These are phyloP conservation scores for Drosophila austrosaltans DNA, from an alignment of 2,888 invertebrate species.

Conservation along the genomic window DNA sequence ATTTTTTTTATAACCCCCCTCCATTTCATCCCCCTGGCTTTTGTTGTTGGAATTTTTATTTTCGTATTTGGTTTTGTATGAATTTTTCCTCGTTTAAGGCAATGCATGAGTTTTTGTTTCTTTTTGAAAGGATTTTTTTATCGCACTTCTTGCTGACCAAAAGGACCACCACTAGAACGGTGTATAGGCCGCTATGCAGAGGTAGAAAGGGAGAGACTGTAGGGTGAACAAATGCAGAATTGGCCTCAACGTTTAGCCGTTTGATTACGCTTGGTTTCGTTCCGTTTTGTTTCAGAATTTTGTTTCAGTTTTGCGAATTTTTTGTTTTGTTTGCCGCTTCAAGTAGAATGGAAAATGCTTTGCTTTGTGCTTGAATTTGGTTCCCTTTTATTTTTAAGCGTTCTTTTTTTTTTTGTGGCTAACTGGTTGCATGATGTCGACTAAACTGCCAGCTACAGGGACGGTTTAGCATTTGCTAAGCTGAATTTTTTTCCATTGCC, in stretches of 20 bases:
- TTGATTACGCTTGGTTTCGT: slow-evolving; percentile 28
- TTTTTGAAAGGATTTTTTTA: slow-evolving; percentile 19
- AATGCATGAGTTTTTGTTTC: slow-evolving; percentile 8
- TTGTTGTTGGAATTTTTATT: background rate
- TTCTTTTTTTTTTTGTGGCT: slow-evolving; percentile 2
- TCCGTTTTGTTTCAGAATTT: slow-evolving; percentile 13
- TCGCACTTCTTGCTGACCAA: slow-evolving; percentile 14
- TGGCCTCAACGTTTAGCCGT: slow-evolving; percentile 28
- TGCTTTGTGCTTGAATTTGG: slow-evolving; percentile 7
- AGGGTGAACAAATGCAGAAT: slow-evolving; percentile 3
- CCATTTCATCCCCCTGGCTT: background rate
- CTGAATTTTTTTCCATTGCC: too few species aligned
- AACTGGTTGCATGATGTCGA: slow-evolving; percentile 2
- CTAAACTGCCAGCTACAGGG: background rate
- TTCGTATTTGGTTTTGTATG: background rate
- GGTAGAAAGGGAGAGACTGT: slow-evolving; percentile 42
- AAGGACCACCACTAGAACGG: background rate
- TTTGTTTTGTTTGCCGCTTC: slow-evolving; percentile 1
- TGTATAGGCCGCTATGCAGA: background rate
- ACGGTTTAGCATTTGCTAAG: background rate
- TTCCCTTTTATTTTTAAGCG: background rate
- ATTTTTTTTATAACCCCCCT: background rate
- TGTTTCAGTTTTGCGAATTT: slow-evolving; percentile 1
- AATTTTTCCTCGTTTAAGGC: slow-evolving; percentile 3
- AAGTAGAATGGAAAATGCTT: slow-evolving; percentile 1